Conservation (phyloP, 2,113 vertebrate species). For the Epinephelus fuscoguttatus region DNA sequence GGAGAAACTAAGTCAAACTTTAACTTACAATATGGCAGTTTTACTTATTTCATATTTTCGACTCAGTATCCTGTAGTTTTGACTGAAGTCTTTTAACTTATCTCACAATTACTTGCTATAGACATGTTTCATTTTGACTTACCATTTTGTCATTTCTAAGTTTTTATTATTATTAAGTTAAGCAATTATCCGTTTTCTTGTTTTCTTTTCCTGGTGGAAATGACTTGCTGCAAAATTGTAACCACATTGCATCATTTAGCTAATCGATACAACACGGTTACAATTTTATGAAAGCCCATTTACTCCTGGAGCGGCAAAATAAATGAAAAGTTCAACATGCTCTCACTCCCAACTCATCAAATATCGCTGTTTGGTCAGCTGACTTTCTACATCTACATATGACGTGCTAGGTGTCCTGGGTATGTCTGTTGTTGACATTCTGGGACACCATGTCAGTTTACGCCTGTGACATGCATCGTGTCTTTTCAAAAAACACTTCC, state of each 20-base stretch:
- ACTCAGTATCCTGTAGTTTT: neutral
- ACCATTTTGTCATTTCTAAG: neutral
- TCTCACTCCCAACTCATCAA: too few relatives aligned
- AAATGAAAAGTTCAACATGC: too few relatives aligned
- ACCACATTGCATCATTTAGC: neutral
- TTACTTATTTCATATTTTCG: neutral
- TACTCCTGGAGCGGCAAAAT: neutral
- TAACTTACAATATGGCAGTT: too few relatives aligned
- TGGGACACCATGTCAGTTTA: too few relatives aligned
- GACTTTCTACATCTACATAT: too few relatives aligned
- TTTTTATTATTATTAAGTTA: neutral
- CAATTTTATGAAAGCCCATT: neutral
- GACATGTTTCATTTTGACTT: neutral
- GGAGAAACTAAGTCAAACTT: too few relatives aligned
- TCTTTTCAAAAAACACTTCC: too few relatives aligned
- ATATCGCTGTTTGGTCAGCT: too few relatives aligned
- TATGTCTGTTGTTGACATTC: too few relatives aligned
- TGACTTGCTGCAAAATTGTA: neutral
- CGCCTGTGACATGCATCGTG: too few relatives aligned
- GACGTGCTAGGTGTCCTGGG: too few relatives aligned
- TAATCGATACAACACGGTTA: neutral
- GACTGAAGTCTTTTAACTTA: too few relatives aligned
- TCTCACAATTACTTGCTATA: neutral
- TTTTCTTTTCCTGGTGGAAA: neutral
- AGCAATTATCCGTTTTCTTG: neutral